A percentile compares a stretch with the other conserved stretches of the same genome.
Conservation (phyloP, 2,888 invertebrate species). For the Nineta flava region DNA sequence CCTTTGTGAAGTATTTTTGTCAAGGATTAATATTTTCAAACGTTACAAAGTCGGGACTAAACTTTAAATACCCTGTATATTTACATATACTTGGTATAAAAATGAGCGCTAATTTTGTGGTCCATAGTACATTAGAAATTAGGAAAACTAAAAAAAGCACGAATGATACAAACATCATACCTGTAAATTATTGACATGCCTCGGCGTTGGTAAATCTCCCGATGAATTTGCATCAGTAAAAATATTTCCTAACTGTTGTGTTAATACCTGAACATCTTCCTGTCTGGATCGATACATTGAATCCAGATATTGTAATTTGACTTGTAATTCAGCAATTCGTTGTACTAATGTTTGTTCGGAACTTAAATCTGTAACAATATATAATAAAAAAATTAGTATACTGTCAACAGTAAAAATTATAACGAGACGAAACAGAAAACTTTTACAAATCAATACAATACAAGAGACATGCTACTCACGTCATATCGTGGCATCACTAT, state of each 20-base stretch:
- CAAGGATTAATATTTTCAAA: no score
- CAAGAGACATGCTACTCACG: no score
- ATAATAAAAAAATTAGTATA: background rate
- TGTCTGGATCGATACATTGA: constrained; percentile 60
- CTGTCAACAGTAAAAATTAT: no score
- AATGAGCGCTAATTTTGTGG: no score
- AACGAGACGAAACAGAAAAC: no score
- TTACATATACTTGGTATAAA: no score
- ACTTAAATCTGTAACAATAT: constrained; percentile 36
- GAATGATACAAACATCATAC: constrained; percentile 11
- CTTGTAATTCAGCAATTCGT: constrained; percentile 58
- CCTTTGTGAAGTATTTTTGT: no score
- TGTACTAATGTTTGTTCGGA: constrained; percentile 50
- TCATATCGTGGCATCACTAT: no score
- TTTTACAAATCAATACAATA: no score
- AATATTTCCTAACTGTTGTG: constrained; percentile 43
- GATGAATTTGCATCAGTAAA: constrained; percentile 32
- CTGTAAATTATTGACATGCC: constrained; percentile 6
- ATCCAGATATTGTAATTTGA: constrained; percentile 62
- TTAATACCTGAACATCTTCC: constrained; percentile 55
- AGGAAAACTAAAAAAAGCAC: constrained; percentile 18
- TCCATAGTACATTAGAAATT: no score
- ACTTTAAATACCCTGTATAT: no score
- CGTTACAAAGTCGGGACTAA: no score
- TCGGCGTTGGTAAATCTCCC: constrained; percentile 15